phyloP scores from a whole-genome alignment of 2,888 invertebrate species.

The Lycophotia porphyrea region DNA sequence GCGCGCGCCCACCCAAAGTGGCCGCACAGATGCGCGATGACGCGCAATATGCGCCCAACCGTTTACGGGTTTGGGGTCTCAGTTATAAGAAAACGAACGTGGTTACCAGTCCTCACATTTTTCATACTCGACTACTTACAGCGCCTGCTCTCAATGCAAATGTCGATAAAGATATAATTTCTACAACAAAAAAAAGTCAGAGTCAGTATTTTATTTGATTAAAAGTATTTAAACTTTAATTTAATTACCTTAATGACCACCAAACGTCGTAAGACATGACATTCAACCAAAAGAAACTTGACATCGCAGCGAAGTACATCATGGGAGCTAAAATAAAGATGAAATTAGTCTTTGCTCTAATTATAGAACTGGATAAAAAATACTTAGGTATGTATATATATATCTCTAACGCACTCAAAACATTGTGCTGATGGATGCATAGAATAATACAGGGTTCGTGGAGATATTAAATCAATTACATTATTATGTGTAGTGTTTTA shows the following conservation, averaged over 20 bases:
- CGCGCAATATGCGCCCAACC: too few relatives aligned
- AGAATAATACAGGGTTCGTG: too few relatives aligned
- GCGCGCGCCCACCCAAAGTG: too few relatives aligned
- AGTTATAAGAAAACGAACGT: neutral
- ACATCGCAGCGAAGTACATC: slow-evolving; percentile 43
- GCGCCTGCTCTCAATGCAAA: neutral
- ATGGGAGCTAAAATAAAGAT: slow-evolving; percentile 46
- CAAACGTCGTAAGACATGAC: slow-evolving; percentile 59
- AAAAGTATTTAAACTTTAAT: neutral
- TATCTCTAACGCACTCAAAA: too few relatives aligned
- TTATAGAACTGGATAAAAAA: neutral
- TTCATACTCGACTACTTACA: neutral
- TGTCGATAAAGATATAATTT: neutral
- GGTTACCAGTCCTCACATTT: neutral
- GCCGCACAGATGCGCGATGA: too few relatives aligned
- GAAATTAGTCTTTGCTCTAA: neutral
- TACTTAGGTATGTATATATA: too few relatives aligned
- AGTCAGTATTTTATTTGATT: neutral
- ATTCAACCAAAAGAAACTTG: slow-evolving; percentile 62
- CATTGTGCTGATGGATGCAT: too few relatives aligned
- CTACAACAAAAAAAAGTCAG: neutral
- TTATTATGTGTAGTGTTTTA: too few relatives aligned
- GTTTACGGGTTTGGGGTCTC: too few relatives aligned
- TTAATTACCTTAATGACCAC: slow-evolving; percentile 46
- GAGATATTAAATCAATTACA: too few relatives aligned